phyloP scores from a whole-genome alignment of 2,797 vertebrate species.

The Caiman crocodilus region DNA sequence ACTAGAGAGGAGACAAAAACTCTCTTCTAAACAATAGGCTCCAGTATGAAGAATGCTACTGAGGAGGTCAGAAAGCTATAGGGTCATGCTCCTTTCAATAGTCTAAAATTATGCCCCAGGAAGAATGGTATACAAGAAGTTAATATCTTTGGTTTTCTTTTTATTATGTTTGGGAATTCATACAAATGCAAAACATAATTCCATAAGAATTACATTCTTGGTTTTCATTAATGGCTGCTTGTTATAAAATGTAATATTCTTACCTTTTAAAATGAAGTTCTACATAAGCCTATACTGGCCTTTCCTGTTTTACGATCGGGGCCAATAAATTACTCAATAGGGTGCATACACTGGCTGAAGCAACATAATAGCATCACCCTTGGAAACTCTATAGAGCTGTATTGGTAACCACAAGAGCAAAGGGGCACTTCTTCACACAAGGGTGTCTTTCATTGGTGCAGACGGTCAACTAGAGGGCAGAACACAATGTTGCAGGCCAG shows the following conservation, averaged over 20 bases:
- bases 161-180: conserved; percentile 42
- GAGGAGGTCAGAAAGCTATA: conserved; percentile 52
- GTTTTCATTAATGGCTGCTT: conserved; percentile 68
- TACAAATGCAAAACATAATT: conserved; percentile 59
- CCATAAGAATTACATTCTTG: conserved; percentile 69
- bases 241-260: conserved; percentile 69
- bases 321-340: conserved; percentile 80
- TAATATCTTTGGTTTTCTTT: conserved; percentile 29
- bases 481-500: conserved; percentile 73
- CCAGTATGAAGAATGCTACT: conserved; percentile 71
- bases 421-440: conserved; percentile 80
- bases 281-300: conserved; percentile 72
- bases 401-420: conserved; percentile 77
- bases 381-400: conserved; percentile 76
- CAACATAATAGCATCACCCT: conserved; percentile 76
- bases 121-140: conserved; percentile 56
- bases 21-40: conserved; percentile 60
- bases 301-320: conserved; percentile 69
- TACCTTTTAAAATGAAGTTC: conserved; percentile 74
- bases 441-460: conserved; percentile 79
- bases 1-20: conserved; percentile 62
- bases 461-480: conserved; percentile 84
- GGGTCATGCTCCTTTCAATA: conserved; percentile 59
- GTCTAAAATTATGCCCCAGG: conserved; percentile 49
- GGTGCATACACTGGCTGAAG: conserved; percentile 71